phyloP scores from a whole-genome alignment of 2,888 invertebrate genomes.

The Nebria salina region DNA sequence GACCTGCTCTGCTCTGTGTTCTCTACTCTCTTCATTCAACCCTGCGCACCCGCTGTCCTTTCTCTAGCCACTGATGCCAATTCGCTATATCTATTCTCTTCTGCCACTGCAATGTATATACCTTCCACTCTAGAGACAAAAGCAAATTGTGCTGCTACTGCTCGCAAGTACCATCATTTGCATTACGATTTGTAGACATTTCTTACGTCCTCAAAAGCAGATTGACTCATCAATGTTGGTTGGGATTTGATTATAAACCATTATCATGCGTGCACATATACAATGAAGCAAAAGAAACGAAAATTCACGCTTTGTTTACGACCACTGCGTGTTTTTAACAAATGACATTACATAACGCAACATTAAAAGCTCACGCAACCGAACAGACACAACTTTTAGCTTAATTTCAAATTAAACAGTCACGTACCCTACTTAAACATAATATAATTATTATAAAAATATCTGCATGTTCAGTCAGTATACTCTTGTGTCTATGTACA shows the following conservation, averaged over 20 bases:
- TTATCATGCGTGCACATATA: background rate
- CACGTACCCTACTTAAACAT: conserved; percentile 11
- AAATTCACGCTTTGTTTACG: background rate
- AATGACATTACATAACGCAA: conserved; percentile 8
- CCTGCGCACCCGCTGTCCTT: background rate
- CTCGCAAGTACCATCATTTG: conserved; percentile 19
- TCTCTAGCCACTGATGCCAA: too few species aligned
- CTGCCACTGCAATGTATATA: too few species aligned
- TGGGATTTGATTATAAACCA: background rate
- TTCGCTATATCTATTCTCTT: too few species aligned
- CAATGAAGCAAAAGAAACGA: background rate
- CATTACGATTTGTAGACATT: conserved; percentile 32
- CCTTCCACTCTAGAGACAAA: background rate
- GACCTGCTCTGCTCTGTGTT: conserved; percentile 10
- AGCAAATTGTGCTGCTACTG: conserved; percentile 16
- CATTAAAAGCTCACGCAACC: conserved; percentile 6
- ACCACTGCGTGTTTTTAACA: background rate
- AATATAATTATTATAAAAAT: conserved; percentile 9
- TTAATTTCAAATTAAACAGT: conserved; percentile 12
- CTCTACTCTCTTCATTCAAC: background rate
- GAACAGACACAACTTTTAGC: conserved; percentile 6
- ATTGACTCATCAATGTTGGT: conserved; percentile 27
- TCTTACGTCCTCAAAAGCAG: conserved; percentile 25
- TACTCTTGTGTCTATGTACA: background rate
- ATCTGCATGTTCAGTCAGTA: background rate